Evolutionary conservation across 2,797 vertebrate genomes (phyloP), one percentile per base, ranked within the genome.

Genomic region (Danio kyathit): DNA sequence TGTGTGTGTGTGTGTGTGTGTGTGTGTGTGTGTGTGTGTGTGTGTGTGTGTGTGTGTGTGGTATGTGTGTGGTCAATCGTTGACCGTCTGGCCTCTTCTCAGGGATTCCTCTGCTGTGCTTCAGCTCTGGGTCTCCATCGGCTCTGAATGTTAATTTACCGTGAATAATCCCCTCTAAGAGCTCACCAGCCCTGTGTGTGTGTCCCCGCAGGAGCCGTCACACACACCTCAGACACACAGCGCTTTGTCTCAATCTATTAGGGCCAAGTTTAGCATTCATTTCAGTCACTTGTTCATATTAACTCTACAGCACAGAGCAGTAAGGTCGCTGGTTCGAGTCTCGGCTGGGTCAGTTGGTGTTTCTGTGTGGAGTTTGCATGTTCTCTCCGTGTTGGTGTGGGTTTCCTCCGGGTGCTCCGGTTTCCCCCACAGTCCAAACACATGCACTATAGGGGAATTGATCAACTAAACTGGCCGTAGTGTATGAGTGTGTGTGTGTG

Each of bases 101-200:
- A 41, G 40, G 56, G 61, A 17, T 44, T 64, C 38, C 38, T 5
- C 38, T 4, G 3, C 9, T 63, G 6, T 59, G 74, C 9, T 13
- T 29, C 29, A 29, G 21, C 21, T 52, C 48, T 52, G 49, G 44
- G 46, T 70, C 66, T 51, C 13, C 9, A n/a, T 65, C 17, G 29
- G 89, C 88, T 46, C 60, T 5, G 60, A 88, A 88, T 88, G 90
- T 90, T 92, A 86, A 92, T 93, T 91, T 88, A 61, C 77, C 79
- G 65, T 59, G 79, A 67, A 81, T 86, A 90, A 91, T 90, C 88
- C 86, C 2, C 6, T 74, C 70, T 65, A 21, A 1, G 41, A 40
- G 57, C 16, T 21, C 44, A 44, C 40, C 5, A 12, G 60, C 16
- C 19, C 29, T 16, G 19, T 16, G 40, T 66, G 19, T 40, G 63